A percentile compares a stretch with the other conserved stretches of the same genome.
phyloP scores from a whole-genome alignment of 2,113 vertebrate species.

The Protobothrops flavoviridis region DNA sequence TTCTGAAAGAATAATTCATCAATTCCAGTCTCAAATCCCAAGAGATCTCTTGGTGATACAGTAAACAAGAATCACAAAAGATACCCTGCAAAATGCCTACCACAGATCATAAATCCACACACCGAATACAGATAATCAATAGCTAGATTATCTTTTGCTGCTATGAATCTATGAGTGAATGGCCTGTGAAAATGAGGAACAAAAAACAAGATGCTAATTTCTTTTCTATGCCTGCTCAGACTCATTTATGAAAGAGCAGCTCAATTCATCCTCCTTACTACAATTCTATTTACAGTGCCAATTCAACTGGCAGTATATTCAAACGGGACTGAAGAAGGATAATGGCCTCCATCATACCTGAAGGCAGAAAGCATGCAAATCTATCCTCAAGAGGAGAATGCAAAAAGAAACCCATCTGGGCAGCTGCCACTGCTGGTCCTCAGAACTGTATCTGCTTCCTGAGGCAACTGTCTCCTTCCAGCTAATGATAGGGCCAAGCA shows the following conservation, averaged over 20 bases:
- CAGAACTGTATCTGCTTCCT: not conserved
- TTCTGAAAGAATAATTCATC: not conserved
- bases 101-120: not conserved
- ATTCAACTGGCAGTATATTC: not conserved
- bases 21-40: not conserved
- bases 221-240: not conserved
- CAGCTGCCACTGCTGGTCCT: not conserved
- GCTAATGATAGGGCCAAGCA: not conserved
- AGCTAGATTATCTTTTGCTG: not conserved
- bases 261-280: not conserved
- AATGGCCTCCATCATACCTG: not conserved
- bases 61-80: not conserved
- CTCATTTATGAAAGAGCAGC: not conserved
- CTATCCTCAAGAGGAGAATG: not conserved
- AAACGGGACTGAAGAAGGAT: not conserved
- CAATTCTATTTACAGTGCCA: not conserved
- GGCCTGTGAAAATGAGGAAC: not conserved
- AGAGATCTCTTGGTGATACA: not conserved
- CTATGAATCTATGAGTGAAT: not conserved
- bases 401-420: not conserved
- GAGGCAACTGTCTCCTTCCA: not conserved
- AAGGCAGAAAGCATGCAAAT: not conserved
- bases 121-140: not conserved
- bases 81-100: not conserved
- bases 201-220: not conserved